Base-by-base conservation (phyloP, 2,888 invertebrate genomes). In the Caenorhabditis uteleia region DNA sequence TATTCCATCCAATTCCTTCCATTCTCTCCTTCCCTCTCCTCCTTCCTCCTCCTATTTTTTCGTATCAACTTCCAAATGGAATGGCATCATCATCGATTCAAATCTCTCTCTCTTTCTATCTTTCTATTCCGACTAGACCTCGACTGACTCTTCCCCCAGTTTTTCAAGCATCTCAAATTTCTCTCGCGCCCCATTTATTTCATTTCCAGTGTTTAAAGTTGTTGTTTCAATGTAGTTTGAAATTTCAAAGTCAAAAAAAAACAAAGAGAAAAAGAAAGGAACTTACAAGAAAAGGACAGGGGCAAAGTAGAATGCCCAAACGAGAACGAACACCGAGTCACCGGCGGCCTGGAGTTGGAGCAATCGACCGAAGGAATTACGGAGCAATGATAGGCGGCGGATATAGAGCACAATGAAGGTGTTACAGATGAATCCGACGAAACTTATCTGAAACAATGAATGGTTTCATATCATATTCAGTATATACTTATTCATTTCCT, bases 241-340 rank as follows among this genome's bases (percentile, higher is more conserved):
- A n/a, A n/a, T n/a, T 38, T 39, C 42, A 60, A 53, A 47, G 49
- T 54, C 53, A 54, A 49, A 48, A 47, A 29, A 26, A 21, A 23
- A 36, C 23, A 10, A 26, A 40, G 49, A 45, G 31, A 21, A 25
- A 27, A 36, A 25, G 14, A 20, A 33, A 26, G 3, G 34, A 42
- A 70, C 72, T 70, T 49, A 74, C 74, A 74, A 67, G 39, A 70
- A 70, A 16, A 74, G 50, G 26, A 65, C 64, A 2, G 74, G 74
- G 27, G 74, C 70, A 50, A 74, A 74, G 48, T 74, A 74, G 47
- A 74, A 67, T 29, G 70, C 70, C 74, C 74, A 74, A 31, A 74
- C 67, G 8, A 57, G 43, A 1, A 59, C 49, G 44, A 74, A 74
- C 14, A 70, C 53, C 8, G 61, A 60, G 34, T 74, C 74, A 26